Evolutionary conservation across 2,797 vertebrate genomes (phyloP).

Genomic region (Rhodeus uyekii): DNA sequence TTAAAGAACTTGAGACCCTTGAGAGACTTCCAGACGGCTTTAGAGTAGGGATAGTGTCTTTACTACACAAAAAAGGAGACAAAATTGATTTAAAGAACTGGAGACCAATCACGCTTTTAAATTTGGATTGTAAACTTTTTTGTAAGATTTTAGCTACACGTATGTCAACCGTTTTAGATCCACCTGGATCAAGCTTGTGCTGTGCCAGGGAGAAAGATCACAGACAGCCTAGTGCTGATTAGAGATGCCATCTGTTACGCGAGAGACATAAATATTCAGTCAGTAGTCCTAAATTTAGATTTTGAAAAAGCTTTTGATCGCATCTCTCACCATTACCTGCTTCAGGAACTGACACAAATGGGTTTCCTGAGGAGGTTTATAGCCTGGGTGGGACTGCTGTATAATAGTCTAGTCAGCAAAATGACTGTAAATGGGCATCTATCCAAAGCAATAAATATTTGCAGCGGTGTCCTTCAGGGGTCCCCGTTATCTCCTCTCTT

Average conservation of each 20-base stretch:
- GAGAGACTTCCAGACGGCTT: too few species aligned
- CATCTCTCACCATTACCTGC: neutral
- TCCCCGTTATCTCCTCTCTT: neutral
- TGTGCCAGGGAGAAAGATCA: neutral
- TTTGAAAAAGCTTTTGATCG: neutral
- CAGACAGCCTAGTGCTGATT: too few species aligned
- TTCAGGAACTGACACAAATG: neutral
- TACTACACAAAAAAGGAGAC: neutral
- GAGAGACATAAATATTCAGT: too few species aligned
- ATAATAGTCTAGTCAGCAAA: neutral
- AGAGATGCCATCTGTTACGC: too few species aligned
- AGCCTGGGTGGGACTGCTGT: neutral
- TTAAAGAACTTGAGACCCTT: too few species aligned
- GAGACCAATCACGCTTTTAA: neutral
- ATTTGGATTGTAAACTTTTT: neutral
- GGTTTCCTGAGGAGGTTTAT: neutral
- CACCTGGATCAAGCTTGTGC: neutral
- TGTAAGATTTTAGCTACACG: neutral
- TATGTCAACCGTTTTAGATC: neutral
- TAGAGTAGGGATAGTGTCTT: too few species aligned
- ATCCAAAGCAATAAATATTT: accelerated
- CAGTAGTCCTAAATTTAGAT: too few species aligned
- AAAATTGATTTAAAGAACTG: neutral
- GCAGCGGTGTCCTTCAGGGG: neutral
- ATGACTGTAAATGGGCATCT: neutral